Base-by-base conservation (phyloP, 2,888 invertebrate genomes). In the Coelogynopora nodosa region DNA sequence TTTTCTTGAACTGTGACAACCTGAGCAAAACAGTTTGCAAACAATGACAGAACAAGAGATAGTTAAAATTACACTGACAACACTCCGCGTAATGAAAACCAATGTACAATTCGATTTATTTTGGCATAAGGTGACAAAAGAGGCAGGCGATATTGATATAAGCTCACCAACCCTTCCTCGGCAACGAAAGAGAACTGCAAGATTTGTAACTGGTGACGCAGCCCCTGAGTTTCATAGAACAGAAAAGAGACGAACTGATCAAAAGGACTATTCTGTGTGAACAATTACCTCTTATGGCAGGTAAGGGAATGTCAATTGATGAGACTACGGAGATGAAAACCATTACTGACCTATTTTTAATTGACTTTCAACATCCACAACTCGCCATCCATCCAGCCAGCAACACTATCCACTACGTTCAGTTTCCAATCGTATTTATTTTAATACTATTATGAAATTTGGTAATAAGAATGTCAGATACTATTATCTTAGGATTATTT, bases 101-200 rank as follows among this genome's bases (percentile, higher is more conserved):
- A 26, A 74, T 74, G 5, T 23, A n/a, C 23, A 10, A 74, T 74
- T 74, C 23, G 74, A 74, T 74, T 74, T 74, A 74, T 74, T 74
- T 74, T 74, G 74, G 74, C 74, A 74, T 10, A 74, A 74, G 23
- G 74, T 74, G 27, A 74, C 5, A 74, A 74, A 74, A 23, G 74
- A 74, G 23, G 74, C 74, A 74, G 5, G 23, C 74, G 74, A 74
- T n/a, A 74, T n/a, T 26, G 74, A 23, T 13, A 74, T 23, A 74
- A 74, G 23, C 23, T 74, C 27, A 74, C 74, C 27, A 74, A 74
- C 74, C 74, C 74, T 74, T 74, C 49, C 10, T 26, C 23, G 74
- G 74, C 74, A 74, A 26, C 74, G 74, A 74, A 74, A 74, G 74
- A 74, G 74, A 74, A 74, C 74, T n/a, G 74, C 74, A 74, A 74